These are phyloP conservation scores for Notodonta dromedarius DNA, from an alignment of 2,888 invertebrate genomes.

Conservation along the genomic window DNA sequence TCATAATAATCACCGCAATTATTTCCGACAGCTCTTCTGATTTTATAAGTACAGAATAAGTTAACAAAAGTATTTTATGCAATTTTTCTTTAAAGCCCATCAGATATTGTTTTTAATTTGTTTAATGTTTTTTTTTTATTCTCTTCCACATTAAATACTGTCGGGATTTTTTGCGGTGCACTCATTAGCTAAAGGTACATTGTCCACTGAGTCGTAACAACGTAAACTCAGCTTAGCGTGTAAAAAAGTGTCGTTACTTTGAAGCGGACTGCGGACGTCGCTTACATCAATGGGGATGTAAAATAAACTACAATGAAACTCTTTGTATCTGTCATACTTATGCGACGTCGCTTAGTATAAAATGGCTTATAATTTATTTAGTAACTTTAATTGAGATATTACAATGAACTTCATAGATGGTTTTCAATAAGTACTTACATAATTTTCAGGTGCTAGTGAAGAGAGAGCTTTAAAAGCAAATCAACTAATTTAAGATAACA, in stretches of 20 bases:
- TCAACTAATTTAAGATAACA: too few relatives aligned
- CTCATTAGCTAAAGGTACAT: conserved; percentile 34
- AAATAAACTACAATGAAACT: neutral
- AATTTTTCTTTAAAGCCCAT: neutral
- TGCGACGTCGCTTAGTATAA: neutral
- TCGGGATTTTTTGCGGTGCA: conserved; percentile 16
- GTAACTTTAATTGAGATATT: neutral
- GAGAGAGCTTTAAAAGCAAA: too few relatives aligned
- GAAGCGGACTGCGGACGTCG: conserved; percentile 41
- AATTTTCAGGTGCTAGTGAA: too few relatives aligned
- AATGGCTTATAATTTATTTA: neutral
- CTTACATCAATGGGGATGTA: conserved; percentile 13
- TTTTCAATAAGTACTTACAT: too few relatives aligned
- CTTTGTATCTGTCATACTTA: neutral
- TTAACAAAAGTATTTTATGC: too few relatives aligned
- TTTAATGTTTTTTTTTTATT: conserved; percentile 13
- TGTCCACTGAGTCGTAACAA: conserved; percentile 37
- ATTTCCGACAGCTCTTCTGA: too few relatives aligned
- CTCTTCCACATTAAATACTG: conserved; percentile 8
- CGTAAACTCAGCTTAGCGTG: conserved; percentile 30
- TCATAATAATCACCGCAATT: too few relatives aligned
- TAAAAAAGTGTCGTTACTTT: conserved; percentile 36
- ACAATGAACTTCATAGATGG: too few relatives aligned
- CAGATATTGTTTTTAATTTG: conserved; percentile 1
- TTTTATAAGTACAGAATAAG: too few relatives aligned